Evolutionary conservation across 2,113 vertebrate species (phyloP).

Genomic region (Edolisoma coerulescens): DNA sequence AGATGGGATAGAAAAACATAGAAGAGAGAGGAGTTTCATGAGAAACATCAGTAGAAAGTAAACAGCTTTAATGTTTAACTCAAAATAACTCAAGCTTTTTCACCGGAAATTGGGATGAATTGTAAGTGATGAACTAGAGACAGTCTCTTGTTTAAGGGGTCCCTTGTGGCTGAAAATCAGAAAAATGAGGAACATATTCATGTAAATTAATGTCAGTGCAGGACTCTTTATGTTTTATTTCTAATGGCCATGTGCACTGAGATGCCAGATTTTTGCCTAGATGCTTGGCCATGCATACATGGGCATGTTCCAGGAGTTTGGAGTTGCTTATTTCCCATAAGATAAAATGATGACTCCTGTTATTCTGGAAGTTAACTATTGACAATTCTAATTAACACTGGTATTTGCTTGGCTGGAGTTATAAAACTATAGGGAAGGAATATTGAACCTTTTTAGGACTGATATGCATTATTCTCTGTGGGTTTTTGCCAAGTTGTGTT

Average conservation of each 20-base stretch:
- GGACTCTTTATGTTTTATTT: neutral
- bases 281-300: fast-evolving
- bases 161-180: neutral
- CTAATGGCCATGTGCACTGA: neutral
- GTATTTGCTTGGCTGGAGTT: neutral
- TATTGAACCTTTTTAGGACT: neutral
- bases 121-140: neutral
- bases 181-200: neutral
- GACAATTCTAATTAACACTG: neutral
- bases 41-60: neutral
- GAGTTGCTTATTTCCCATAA: neutral
- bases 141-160: neutral
- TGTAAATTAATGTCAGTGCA: neutral
- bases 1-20: neutral
- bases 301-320: neutral
- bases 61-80: neutral
- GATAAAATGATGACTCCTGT: neutral
- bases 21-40: neutral
- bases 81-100: neutral
- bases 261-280: neutral
- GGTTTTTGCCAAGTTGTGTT: neutral
- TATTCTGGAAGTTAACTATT: neutral
- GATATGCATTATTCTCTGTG: neutral
- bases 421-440: neutral
- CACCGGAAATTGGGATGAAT: neutral